These are phyloP conservation scores for Melanotaenia maccullochi DNA, from an alignment of 2,797 vertebrate genomes.

Conservation along the genomic window DNA sequence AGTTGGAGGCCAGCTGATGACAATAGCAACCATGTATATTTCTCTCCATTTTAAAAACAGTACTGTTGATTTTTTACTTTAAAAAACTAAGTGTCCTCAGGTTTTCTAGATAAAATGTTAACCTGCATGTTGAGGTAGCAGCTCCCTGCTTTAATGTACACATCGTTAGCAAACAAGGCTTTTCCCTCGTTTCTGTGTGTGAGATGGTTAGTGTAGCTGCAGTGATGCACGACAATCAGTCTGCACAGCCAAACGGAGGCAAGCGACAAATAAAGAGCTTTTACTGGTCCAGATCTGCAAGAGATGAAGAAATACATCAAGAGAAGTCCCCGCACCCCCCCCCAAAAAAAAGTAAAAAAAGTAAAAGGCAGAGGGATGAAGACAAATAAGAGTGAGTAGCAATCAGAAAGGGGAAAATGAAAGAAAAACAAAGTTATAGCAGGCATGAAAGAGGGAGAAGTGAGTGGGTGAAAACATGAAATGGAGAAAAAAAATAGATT, in stretches of 20 bases:
- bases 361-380: conserved; percentile 10
- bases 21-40: too few species aligned
- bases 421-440: conserved; percentile 20
- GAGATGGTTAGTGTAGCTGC: conserved; percentile 12
- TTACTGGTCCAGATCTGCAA: conserved; percentile 34
- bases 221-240: conserved; percentile 36
- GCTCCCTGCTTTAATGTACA: background rate
- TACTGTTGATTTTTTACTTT: too few species aligned
- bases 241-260: conserved; percentile 24
- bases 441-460: conserved; percentile 9
- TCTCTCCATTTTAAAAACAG: too few species aligned
- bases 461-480: conserved; percentile 41
- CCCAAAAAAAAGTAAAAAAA: background rate
- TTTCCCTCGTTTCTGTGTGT: background rate
- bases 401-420: conserved; percentile 10
- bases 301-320: conserved; percentile 18
- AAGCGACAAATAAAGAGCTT: conserved; percentile 47
- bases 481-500: conserved; percentile 47
- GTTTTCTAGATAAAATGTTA: too few species aligned
- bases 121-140: background rate
- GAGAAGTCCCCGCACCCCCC: background rate
- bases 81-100: too few species aligned
- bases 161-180: too few species aligned
- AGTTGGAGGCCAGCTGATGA: too few species aligned
- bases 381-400: conserved; percentile 7